phyloP scores from a whole-genome alignment of 2,113 vertebrate species.

The Esox niger region DNA sequence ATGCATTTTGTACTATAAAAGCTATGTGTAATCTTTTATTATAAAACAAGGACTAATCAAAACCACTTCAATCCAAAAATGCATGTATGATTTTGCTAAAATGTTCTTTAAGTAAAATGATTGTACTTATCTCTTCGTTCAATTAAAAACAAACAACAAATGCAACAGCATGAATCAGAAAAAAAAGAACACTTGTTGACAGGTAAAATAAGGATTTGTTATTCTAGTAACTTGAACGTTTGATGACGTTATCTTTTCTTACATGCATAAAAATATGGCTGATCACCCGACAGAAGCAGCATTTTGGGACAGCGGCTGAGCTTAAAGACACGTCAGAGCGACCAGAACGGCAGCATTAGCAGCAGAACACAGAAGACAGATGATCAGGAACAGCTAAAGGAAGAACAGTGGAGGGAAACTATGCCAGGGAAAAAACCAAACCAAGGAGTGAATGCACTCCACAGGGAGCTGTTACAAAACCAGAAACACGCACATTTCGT shows the following conservation, averaged over 20 bases:
- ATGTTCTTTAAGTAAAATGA: conserved; percentile 63
- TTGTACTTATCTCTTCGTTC: conserved; percentile 60
- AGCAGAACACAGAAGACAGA: conserved; percentile 56
- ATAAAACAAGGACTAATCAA: conserved; percentile 47
- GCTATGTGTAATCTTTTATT: conserved; percentile 64
- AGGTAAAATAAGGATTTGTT: conserved; percentile 52
- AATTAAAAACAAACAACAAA: conserved; percentile 48
- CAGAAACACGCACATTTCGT: conserved; percentile 43
- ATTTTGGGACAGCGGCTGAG: conserved; percentile 64
- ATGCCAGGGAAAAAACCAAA: conserved; percentile 27
- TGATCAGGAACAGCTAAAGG: conserved; percentile 28
- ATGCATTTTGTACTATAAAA: conserved; percentile 81
- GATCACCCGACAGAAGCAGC: conserved; percentile 69
- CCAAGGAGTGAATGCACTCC: conserved; percentile 47
- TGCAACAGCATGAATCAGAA: conserved; percentile 42
- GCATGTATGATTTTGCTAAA: conserved; percentile 69
- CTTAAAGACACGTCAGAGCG: conserved; percentile 56
- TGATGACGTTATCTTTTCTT: conserved; percentile 49
- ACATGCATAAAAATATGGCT: conserved; percentile 70
- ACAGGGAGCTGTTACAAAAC: conserved; percentile 50
- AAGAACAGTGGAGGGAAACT: background rate
- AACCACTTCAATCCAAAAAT: conserved; percentile 58
- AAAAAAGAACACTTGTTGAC: conserved; percentile 54
- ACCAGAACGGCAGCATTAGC: conserved; percentile 65
- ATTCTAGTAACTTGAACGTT: conserved; percentile 53